phyloP scores from a whole-genome alignment of 1,140 invertebrate species.

The Lethocerus indicus region DNA sequence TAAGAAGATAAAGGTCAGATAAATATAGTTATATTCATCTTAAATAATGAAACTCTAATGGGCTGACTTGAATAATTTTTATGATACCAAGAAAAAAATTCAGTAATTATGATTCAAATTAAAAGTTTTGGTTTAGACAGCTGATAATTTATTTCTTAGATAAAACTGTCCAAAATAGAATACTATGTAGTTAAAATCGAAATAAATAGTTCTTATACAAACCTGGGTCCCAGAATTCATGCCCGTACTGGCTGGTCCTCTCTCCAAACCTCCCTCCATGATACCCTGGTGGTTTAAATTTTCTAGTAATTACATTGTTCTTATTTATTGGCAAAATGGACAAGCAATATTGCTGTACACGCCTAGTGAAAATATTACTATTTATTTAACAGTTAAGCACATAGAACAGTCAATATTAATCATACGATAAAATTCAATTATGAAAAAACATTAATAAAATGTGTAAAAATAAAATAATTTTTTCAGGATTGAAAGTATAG shows the following conservation, averaged over 20 bases:
- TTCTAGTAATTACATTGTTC: no score
- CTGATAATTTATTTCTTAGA: not conserved
- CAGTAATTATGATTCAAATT: not conserved
- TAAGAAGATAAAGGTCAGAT: no score
- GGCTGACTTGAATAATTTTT: not conserved
- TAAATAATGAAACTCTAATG: not conserved
- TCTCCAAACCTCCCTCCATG: conserved; percentile 18
- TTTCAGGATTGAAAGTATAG: no score
- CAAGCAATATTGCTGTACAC: no score
- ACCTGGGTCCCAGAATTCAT: conserved; percentile 21
- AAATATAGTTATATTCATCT: not conserved
- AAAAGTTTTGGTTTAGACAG: not conserved
- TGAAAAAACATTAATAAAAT: no score
- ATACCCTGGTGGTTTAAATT: conserved; percentile 17
- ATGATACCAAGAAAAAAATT: not conserved
- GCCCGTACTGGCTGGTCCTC: conserved; percentile 17
- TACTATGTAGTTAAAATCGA: not conserved
- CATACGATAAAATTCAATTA: no score
- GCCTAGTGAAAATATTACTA: no score
- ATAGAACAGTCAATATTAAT: no score
- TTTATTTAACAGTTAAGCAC: no score
- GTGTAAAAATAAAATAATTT: no score
- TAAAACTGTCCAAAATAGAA: not conserved
- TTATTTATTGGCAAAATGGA: no score
- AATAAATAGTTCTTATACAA: no score